These are phyloP conservation scores for Laothoe populi DNA, from an alignment of 2,888 invertebrate species.

Conservation along the genomic window DNA sequence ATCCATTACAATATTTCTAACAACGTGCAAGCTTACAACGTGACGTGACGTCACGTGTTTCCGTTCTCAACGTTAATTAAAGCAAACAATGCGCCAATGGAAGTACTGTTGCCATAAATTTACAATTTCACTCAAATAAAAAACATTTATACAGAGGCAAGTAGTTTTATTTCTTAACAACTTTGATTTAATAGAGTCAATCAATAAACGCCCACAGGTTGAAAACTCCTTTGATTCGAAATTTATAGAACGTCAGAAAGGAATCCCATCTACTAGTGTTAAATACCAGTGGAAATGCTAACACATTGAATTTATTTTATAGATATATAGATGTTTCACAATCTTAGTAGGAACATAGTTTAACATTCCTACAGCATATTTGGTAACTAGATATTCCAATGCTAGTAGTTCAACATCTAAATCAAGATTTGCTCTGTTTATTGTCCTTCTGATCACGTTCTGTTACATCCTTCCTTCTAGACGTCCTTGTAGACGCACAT, in stretches of 20 bases:
- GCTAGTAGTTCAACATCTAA: not conserved
- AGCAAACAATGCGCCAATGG: slow-evolving; percentile 22
- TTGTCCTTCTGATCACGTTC: slow-evolving; percentile 23
- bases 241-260: too few relatives aligned
- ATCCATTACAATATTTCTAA: not conserved
- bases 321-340: too few relatives aligned
- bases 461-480: not conserved
- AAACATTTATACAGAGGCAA: slow-evolving; percentile 2
- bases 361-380: not conserved
- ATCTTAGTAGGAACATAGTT: too few relatives aligned
- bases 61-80: slow-evolving; percentile 19
- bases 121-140: slow-evolving; percentile 12
- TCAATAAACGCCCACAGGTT: too few relatives aligned
- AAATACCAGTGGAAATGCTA: too few relatives aligned
- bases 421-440: not conserved
- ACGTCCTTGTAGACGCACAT: slow-evolving; percentile 16
- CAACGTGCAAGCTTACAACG: slow-evolving; percentile 5
- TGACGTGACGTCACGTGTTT: slow-evolving; percentile 17
- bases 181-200: not conserved
- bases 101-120: slow-evolving; percentile 23
- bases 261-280: too few relatives aligned
- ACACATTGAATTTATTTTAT: too few relatives aligned
- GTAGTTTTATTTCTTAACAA: not conserved
- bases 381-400: not conserved
- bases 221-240: too few relatives aligned